Evolutionary conservation across 2,113 vertebrate species (phyloP), one percentile per base, ranked within the genome.

Genomic region (Formicarius rufipectus): DNA sequence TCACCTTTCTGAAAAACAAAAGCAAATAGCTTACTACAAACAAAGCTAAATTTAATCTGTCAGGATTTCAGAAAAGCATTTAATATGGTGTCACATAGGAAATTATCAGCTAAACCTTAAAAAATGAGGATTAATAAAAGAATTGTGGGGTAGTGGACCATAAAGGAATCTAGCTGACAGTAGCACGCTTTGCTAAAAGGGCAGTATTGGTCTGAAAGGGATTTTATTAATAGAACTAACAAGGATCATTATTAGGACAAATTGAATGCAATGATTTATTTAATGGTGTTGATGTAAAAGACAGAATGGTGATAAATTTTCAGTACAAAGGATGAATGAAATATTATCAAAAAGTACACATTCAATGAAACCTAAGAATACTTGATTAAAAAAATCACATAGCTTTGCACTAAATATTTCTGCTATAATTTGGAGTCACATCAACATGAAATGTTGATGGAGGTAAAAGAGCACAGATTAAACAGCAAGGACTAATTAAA

Each of bases 121-220:
- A 90, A 92, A 92, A 89, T 74, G 5, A 81, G 27, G 58, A 92
- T 86, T 94, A 86, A 71, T 86, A 83, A 66, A 90, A 83, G 25
- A 86, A 86, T 84, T 86, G 45, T 39, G 23, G 35, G 3, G 59
- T 90, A 77, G 33, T 33, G 27, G 52, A 75, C 56, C 76, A 60
- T 93, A 87, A 92, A 59, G 44, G 23, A 89, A 80, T 88, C 16
- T 39, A 50, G 50, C 25, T 90, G 76, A 80, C 31, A 74, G 24
- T n/a, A 92, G 47, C 59, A 89, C 52, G 9, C 88, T 90, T 93
- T 90, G 7, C 20, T 88, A 27, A 62, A 87, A 88, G 63, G 12
- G 5, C 16, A 55, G 20, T 66, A 5, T 55, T 93, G 40, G 20
- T 83, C 85, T 84, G 35, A 86, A 92, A 84, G 14, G 12, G 14